A percentile compares a stretch with the other conserved stretches of the same genome.
These are phyloP conservation scores for Dendronephthya gigantea DNA, from an alignment of 64 coral and sea anemone species.

Conservation along the genomic window DNA sequence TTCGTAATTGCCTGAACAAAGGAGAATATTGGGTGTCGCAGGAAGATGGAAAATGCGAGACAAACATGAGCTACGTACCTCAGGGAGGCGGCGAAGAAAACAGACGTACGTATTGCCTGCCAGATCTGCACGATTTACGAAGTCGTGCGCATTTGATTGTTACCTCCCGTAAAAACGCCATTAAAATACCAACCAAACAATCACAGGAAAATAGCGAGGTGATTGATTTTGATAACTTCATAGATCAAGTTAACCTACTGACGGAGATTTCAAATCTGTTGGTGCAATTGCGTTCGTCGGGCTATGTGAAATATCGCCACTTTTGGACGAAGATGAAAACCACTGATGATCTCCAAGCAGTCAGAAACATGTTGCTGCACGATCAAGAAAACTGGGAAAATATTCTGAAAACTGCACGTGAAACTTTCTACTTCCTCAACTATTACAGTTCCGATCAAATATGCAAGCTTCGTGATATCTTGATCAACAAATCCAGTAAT, in stretches of 20 bases:
- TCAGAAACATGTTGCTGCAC: background rate
- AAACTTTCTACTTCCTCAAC: slow-evolving; percentile 57
- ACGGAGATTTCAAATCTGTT: slow-evolving; percentile 38
- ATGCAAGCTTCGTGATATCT: slow-evolving; percentile 32
- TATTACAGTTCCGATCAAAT: slow-evolving; percentile 70
- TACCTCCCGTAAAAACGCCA: slow-evolving; percentile 7
- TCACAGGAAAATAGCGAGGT: background rate
- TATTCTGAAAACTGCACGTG: slow-evolving; percentile 21
- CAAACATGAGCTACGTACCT: background rate
- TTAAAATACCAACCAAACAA: background rate
- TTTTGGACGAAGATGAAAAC: background rate
- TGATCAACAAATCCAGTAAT: slow-evolving; percentile 17
- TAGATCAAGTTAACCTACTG: slow-evolving; percentile 40
- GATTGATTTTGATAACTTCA: slow-evolving; percentile 9
- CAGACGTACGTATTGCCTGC: slow-evolving; percentile 1
- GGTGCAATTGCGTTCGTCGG: slow-evolving; percentile 13
- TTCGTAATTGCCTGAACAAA: slow-evolving; percentile 54
- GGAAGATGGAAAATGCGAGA: background rate
- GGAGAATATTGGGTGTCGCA: slow-evolving; percentile 10
- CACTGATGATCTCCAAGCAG: slow-evolving; percentile 17
- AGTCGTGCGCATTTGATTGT: slow-evolving; percentile 68
- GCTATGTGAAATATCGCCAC: slow-evolving; percentile 19
- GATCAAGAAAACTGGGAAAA: slow-evolving; percentile 35
- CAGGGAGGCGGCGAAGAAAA: background rate
- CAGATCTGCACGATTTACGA: slow-evolving; percentile 52